Evolutionary conservation across 1,140 invertebrate species (phyloP), one percentile per base, ranked within the genome.

Genomic region (Ceratosolen fusciceps): DNA sequence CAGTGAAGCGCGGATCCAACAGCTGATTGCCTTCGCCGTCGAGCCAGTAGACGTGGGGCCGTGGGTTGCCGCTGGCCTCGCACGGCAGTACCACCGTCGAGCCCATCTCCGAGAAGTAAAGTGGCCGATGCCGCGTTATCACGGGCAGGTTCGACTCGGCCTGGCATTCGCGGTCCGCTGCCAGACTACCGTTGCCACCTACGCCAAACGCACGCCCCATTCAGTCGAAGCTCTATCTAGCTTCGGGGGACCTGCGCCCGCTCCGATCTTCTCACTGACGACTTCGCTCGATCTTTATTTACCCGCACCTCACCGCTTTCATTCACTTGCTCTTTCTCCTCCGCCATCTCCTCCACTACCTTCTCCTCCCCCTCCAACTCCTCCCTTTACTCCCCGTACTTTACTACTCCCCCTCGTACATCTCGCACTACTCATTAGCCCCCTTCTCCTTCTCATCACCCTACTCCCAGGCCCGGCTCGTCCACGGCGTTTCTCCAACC

Each of bases 31-130:
- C 90, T n/a, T 92, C 88, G 26, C 91, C 90, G 81, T 93, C 91
- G 39, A 92, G 84, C 96, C 96, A 96, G 79, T 90, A 92, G 10
- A 95, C 87, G 79, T 91, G 90, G 0, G 95, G 92, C 67, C 89
- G 87, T 0, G 94, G 94, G 31, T 89, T 90, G 26, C 95, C 95
- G 58, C 90, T 88, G 0, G 93, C 92, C 60, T 93, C 91, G 86
- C 96, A 97, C 4, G 94, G 94, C 31, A 97, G 87, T 60, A 94
- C 88, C 0, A 95, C 90, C 72, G 92, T 92, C 16, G 91, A 92
- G 5, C 94, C 95, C 21, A 91, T 90, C 16, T 84, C 86, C 78
- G 92, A 92, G 73, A 88, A 83, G 31, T 84, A 83, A 80, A 72
- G 87, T 78, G 80, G 80, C 26, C 73, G 52, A 60, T 83, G 70